Evolutionary conservation across 2,888 invertebrate species (phyloP), one percentile per base, ranked within the genome.

Genomic region (Machimus rusticus): DNA sequence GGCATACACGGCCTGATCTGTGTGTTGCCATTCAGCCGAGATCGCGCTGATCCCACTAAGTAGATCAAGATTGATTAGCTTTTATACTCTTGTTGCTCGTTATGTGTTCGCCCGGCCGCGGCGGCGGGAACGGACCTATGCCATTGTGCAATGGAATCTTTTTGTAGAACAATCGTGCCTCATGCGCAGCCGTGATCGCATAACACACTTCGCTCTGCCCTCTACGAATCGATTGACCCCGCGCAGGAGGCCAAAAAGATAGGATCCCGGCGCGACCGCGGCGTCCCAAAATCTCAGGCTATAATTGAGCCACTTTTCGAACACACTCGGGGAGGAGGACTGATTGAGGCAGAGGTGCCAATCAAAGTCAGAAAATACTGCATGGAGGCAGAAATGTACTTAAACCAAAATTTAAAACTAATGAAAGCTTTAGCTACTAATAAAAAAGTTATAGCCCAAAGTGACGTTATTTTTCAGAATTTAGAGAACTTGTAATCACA

Each of bases 1-100:
- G 76, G 86, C 86, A 76, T 77, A 76, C 77, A 78, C 55, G 86
- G 43, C 43, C 39, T 39, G 86, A 78, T 78, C 43, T 86, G 57
- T 79, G 57, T 86, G 78, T 86, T 86, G 37, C 77, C 78, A 86
- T 86, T 86, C 86, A 86, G n/a, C 34, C 46, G 55, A 81, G 88
- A 87, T 87, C 88, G 87, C 87, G 76, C 85, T 87, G 88, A 88
- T 87, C 86, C 86, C 78, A 82, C 87, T 88, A 88, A 88, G 87
- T 87, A 88, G 88, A 88, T 88, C 88, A 88, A 88, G 88, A 88
- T 88, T 88, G 88, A 88, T 88, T 88, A 88, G 88, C 86, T 87
- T 88, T 88, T 86, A 55, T 77, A 55, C 16, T 86, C 46, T 76
- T 86, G 77, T 86, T 79, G 86, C 79, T 86, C 79, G 14, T 34